Conservation (phyloP, 2,888 invertebrate genomes). For the Hydriomena furcata region DNA sequence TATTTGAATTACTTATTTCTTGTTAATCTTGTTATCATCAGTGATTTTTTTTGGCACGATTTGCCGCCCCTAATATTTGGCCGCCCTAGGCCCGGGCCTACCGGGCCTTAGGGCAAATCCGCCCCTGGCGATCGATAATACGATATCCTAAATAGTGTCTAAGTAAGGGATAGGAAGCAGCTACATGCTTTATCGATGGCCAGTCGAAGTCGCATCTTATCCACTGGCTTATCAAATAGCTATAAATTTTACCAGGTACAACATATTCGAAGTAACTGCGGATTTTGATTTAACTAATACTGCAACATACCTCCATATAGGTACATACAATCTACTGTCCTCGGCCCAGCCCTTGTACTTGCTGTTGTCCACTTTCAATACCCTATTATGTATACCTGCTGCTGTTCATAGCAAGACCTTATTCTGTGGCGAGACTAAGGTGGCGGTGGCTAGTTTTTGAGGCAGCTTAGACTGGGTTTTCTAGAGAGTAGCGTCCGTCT, state of each 20-base stretch:
- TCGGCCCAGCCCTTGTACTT: constrained; percentile 25
- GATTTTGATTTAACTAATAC: constrained; percentile 20
- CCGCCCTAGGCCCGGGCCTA: no score
- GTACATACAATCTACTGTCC: constrained; percentile 1
- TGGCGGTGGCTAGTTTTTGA: constrained; percentile 32
- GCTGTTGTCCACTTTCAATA: constrained; percentile 38
- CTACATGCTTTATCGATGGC: constrained; percentile 1
- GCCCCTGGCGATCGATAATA: not conserved
- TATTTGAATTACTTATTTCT: no score
- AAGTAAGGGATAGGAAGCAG: not conserved
- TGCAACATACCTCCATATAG: constrained; percentile 8
- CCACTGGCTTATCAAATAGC: not conserved
- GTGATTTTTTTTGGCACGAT: no score
- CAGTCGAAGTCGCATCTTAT: not conserved
- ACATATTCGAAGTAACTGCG: constrained; percentile 13
- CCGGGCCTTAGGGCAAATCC: no score
- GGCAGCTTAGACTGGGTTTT: not conserved
- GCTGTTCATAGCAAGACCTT: constrained; percentile 27
- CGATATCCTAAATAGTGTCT: constrained; percentile 7
- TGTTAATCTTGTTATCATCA: no score
- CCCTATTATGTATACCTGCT: constrained; percentile 36
- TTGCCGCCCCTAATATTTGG: no score
- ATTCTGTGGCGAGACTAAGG: constrained; percentile 14
- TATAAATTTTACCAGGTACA: constrained; percentile 13
- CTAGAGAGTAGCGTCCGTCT: not conserved